Percentiles rank a stretch among this genome's conserved stretches.
phyloP scores from a whole-genome alignment of 2,888 invertebrate genomes.

The Lumbricus terrestris region DNA sequence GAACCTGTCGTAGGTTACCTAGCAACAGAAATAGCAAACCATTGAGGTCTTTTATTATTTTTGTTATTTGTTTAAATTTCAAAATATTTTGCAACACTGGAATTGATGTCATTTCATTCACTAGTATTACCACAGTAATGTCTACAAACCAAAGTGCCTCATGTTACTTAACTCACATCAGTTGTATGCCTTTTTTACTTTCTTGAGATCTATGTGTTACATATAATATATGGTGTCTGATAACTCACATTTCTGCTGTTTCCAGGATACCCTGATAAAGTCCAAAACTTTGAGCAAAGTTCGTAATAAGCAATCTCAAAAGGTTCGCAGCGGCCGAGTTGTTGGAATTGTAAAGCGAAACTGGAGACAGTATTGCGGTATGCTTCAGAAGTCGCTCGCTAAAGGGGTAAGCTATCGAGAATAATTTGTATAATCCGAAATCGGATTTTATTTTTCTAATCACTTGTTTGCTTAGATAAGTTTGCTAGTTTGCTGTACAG shows the following conservation, averaged over 20 bases:
- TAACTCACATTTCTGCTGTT: neutral
- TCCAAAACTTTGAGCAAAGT: neutral
- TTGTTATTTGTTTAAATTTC: too few relatives aligned
- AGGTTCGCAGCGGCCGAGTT: constrained; percentile 70
- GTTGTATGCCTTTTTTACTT: neutral
- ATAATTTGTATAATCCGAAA: neutral
- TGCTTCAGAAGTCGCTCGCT: constrained; percentile 76
- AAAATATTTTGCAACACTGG: too few relatives aligned
- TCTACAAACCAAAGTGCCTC: neutral
- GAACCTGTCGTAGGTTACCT: too few relatives aligned
- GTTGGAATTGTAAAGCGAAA: constrained; percentile 95
- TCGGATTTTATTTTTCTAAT: neutral
- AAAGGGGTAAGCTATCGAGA: constrained; percentile 54
- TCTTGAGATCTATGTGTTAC: neutral
- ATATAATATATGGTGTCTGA: neutral
- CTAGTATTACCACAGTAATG: neutral
- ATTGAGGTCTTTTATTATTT: too few relatives aligned
- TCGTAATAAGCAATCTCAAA: neutral
- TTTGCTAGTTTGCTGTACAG: too few relatives aligned
- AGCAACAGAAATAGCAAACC: too few relatives aligned
- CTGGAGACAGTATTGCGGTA: constrained; percentile 97
- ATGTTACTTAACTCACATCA: neutral
- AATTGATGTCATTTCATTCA: neutral
- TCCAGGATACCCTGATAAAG: neutral
- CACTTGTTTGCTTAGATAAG: neutral